Conservation (phyloP, 2,113 vertebrate genomes). For the Nibea albiflora region DNA sequence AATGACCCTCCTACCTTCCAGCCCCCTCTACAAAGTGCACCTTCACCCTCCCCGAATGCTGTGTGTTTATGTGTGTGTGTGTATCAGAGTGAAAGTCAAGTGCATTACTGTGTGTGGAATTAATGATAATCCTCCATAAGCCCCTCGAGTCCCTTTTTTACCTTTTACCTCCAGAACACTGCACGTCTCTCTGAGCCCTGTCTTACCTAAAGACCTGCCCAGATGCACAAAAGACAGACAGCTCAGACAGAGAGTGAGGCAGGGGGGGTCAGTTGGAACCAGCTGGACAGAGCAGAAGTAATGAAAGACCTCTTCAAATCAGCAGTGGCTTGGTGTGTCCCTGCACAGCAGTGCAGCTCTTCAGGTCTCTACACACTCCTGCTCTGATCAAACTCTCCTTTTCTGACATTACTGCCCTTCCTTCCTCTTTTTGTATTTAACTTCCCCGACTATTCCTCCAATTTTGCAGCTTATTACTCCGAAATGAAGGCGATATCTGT, state of each 20-base stretch:
- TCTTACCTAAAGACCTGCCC: constrained; percentile 61
- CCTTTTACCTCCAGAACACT: constrained; percentile 68
- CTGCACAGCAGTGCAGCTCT: constrained; percentile 67
- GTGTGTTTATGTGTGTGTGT: constrained; percentile 11
- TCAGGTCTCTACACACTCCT: constrained; percentile 51
- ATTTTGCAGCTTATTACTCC: constrained; percentile 24
- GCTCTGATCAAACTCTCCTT: constrained; percentile 42
- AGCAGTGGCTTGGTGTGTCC: constrained; percentile 50
- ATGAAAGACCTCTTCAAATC: constrained; percentile 75
- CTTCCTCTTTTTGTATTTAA: constrained; percentile 35
- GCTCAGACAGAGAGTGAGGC: constrained; percentile 51
- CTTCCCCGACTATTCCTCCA: constrained; percentile 3
- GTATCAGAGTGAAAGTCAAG: constrained; percentile 62
- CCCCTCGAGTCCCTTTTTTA: constrained; percentile 61
- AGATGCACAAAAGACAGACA: constrained; percentile 65
- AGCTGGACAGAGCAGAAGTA: constrained; percentile 66
- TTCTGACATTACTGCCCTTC: constrained; percentile 46
- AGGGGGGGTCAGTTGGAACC: constrained; percentile 64
- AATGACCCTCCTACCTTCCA: constrained; percentile 62
- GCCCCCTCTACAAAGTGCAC: constrained; percentile 33
- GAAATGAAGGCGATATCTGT: not conserved
- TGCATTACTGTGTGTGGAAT: constrained; percentile 70
- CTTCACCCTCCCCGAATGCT: constrained; percentile 33
- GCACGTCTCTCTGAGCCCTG: constrained; percentile 44
- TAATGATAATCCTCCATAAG: constrained; percentile 72